A percentile compares a stretch with the other conserved stretches of the same genome.
phyloP scores from a whole-genome alignment of 2,113 vertebrate genomes.

The Callospermophilus lateralis region DNA sequence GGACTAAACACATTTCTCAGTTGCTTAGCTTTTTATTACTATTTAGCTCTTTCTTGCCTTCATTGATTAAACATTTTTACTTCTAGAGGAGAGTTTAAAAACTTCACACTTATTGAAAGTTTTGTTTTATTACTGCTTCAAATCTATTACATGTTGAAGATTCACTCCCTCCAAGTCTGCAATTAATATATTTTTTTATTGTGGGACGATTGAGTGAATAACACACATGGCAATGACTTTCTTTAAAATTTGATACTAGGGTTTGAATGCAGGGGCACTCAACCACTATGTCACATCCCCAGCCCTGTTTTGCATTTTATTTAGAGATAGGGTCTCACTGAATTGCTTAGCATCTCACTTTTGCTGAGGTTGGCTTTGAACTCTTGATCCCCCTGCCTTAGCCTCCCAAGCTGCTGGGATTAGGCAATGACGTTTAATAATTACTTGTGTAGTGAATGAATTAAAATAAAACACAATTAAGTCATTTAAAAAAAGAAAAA shows the following conservation, averaged over 20 bases:
- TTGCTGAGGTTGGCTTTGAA: too few relatives aligned
- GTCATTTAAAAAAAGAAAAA: background rate
- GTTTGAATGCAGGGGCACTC: too few relatives aligned
- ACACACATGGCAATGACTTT: background rate
- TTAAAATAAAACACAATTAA: slow-evolving; percentile 39
- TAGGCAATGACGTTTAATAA: background rate
- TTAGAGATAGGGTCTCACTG: too few relatives aligned
- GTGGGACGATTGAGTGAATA: background rate
- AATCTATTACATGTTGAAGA: background rate
- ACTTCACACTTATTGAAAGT: background rate
- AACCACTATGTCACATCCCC: too few relatives aligned
- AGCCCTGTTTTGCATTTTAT: too few relatives aligned
- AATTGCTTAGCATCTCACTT: too few relatives aligned
- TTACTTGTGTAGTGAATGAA: background rate
- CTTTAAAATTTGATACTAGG: too few relatives aligned
- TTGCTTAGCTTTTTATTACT: background rate
- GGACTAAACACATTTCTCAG: background rate
- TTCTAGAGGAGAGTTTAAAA: slow-evolving; percentile 19
- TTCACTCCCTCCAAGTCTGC: background rate
- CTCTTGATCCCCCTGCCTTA: too few relatives aligned
- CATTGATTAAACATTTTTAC: background rate
- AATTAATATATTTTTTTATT: slow-evolving; percentile 34
- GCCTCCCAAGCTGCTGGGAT: too few relatives aligned
- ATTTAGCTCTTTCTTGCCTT: background rate
- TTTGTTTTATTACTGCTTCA: slow-evolving; percentile 5